Evolutionary conservation across 2,888 invertebrate species (phyloP).

Genomic region (Cremastinae sp.): DNA sequence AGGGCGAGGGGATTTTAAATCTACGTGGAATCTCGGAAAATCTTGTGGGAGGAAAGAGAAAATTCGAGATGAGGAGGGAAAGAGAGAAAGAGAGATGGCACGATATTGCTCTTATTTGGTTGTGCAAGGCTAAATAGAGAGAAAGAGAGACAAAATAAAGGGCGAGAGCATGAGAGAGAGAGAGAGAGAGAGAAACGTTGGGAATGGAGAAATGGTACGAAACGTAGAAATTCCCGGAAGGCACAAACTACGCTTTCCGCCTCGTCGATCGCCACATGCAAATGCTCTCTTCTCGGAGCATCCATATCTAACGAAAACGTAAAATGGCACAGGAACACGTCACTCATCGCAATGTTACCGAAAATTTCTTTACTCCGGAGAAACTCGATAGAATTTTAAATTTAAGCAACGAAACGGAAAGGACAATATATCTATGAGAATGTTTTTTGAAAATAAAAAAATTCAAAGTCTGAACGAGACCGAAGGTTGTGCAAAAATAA

Average conservation of each 20-base stretch:
- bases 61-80: background rate
- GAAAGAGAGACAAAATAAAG: constrained; percentile 58
- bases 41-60: background rate
- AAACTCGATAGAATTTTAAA: constrained; percentile 3
- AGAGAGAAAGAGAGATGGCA: constrained; percentile 31
- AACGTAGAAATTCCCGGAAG: constrained; percentile 53
- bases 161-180: no score
- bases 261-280: constrained; percentile 78
- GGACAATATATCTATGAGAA: constrained; percentile 17
- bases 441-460: background rate
- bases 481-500: no score
- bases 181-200: constrained; percentile 55
- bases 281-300: constrained; percentile 72
- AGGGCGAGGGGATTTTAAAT: constrained; percentile 3
- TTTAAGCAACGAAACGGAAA: background rate
- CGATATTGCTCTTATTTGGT: constrained; percentile 22
- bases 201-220: constrained; percentile 34
- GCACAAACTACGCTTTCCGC: constrained; percentile 68
- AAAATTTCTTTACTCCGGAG: constrained; percentile 22
- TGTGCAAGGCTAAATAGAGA: constrained; percentile 57
- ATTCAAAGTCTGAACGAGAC: background rate
- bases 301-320: constrained; percentile 56
- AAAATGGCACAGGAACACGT: constrained; percentile 39
- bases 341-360: constrained; percentile 46
- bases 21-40: background rate